Evolutionary conservation across 2,797 vertebrate genomes (phyloP), one percentile per base, ranked within the genome.

Genomic region (Sitta carolinensis): DNA sequence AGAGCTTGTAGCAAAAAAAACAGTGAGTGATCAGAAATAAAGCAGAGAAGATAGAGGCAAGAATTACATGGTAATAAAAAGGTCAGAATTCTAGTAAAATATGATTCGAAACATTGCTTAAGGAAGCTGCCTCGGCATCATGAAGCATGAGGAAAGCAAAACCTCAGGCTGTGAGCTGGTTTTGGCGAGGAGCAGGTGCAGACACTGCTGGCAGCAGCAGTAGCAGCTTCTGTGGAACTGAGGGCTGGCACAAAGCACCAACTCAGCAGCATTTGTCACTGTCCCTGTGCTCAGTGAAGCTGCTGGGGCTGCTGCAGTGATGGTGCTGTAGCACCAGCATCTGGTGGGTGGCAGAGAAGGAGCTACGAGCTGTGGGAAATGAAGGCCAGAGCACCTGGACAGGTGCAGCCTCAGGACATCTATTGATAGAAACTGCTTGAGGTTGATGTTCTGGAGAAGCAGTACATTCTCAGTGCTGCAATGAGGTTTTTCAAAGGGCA

Each of bases 181-280:
- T 8, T 9, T 16, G 63, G 75, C 0, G 4, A 78, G 70, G 59
- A 48, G 75, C 42, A 75, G 50, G 45, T 36, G 73, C 50, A 14
- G n/a, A 1, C 8, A 10, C 47, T 1, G 47, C 52, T 27, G 58
- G 73, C 45, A 36, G 69, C 52, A 32, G 32, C 54, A 66, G 43
- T 45, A 7, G 40, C 4, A 36, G 59, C 43, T n/a, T 15, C 47
- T 0, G 0, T 6, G 23, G n/a, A 29, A 23, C 9, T 0, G 0
- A 16, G 13, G 1, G 68, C 36, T 58, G 38, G 40, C 8, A 1
- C 32, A 8, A 22, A 22, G 29, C 17, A 5, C 6, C 87, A 23
- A 16, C 30, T 19, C 61, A 61, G 74, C 84, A 61, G 75, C 29
- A 3, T 25, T 4, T 3, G 1, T 15, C 68, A 4, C 50, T 38